Conservation (phyloP, 2,113 vertebrate genomes). For the Forbesichthys papilliferus region DNA sequence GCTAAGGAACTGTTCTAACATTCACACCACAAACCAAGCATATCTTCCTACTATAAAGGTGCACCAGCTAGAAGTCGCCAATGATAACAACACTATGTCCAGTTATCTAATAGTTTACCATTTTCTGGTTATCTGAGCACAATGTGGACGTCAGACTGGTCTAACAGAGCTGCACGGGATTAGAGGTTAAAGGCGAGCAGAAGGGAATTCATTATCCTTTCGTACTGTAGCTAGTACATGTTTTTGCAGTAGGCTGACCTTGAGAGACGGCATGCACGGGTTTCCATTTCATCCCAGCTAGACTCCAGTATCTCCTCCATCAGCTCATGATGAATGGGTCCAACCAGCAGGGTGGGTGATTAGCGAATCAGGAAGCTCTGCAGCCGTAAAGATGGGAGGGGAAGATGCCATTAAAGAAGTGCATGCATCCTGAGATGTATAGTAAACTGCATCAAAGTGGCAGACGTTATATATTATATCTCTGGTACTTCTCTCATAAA, state of each 20-base stretch:
- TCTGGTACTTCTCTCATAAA: too few relatives aligned
- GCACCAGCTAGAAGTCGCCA: conserved; percentile 3
- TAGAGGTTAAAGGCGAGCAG: conserved; percentile 49
- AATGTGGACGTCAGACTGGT: conserved; percentile 28
- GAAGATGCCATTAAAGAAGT: conserved; percentile 22
- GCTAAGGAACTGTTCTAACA: conserved; percentile 40
- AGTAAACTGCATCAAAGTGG: conserved; percentile 10
- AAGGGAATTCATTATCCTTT: conserved; percentile 68
- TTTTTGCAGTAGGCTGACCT: conserved; percentile 53
- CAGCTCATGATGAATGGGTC: conserved; percentile 68
- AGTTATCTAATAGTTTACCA: conserved; percentile 42
- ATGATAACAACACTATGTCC: conserved; percentile 33
- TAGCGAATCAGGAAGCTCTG: conserved; percentile 49
- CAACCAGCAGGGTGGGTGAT: conserved; percentile 48
- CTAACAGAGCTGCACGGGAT: conserved; percentile 39
- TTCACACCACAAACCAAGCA: conserved; percentile 30
- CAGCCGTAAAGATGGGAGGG: conserved; percentile 48
- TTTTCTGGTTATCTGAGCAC: conserved; percentile 47
- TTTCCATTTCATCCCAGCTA: conserved; percentile 44
- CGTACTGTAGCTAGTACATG: conserved; percentile 8
- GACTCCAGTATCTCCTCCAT: conserved; percentile 53
- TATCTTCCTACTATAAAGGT: conserved; percentile 14
- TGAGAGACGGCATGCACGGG: conserved; percentile 52
- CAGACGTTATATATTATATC: background rate
- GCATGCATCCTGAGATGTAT: conserved; percentile 39